Base-by-base conservation (phyloP, 1,140 invertebrate species). In the Drosophila nikananu region DNA sequence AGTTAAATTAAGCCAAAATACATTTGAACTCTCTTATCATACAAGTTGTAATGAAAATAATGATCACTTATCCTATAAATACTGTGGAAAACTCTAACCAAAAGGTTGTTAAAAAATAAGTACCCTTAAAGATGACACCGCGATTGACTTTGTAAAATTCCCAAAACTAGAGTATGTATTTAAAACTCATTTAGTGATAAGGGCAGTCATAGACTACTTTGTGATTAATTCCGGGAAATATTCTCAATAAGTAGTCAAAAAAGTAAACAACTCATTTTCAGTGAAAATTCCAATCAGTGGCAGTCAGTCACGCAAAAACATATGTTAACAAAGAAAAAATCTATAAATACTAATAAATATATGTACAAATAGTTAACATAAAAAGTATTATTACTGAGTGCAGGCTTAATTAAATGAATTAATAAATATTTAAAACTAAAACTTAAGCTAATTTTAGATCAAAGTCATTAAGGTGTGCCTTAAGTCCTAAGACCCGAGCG, bases 171-270 rank as follows among this genome's bases (percentile, higher is more conserved):
- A 32, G 55, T 25, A 42, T 13, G 55, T 25, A 42, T 13, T 42
- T 25, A n/a, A 7, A 32, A 32, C 42, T 42, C 35, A 59, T n/a
- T 25, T 21, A 10, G 37, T 19, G 37, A 44, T 62, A 62, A 61
- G 63, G 27, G 3, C 2, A n/a, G 3, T 2, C 8, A 8, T 37
- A 7, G 21, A 23, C 32, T 17, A 23, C 15, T 55, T 37, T 10
- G 12, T 55, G 19, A 44, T 23, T 64, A 27, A 25, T 64, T 62
- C 37, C 17, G 15, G 62, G 37, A 65, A 64, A 23, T 19, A 32
- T 21, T n/a, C 0, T 23, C 30, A 23, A 10, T 21, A 19, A 37
- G 19, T 35, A 9, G 35, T 58, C 23, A 23, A 17, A 39, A 41
- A 41, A 41, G 19, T 23, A 41, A 19, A 41, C n/a, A 30, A 37